A percentile compares a stretch with the other conserved stretches of the same genome.
Evolutionary conservation across 2,797 vertebrate genomes (phyloP).

Genomic region (Falco novaeseelandiae): DNA sequence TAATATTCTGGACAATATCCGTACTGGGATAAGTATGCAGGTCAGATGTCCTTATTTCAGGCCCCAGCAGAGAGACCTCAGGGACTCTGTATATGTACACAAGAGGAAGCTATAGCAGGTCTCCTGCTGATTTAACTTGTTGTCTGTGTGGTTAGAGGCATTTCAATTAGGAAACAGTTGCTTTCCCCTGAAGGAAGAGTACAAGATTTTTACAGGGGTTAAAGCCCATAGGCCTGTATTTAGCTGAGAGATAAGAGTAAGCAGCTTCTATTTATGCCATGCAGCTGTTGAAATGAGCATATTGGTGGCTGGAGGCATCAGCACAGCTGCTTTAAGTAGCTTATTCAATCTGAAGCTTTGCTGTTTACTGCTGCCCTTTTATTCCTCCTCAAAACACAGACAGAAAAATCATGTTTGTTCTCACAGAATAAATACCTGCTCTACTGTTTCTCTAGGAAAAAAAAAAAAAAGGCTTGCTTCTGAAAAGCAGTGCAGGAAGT

Average conservation of each 20-base stretch:
- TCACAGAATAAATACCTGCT: neutral
- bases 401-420: neutral
- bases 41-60: neutral
- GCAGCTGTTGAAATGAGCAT: conserved; percentile 51
- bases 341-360: conserved; percentile 5
- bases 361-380: conserved; percentile 10
- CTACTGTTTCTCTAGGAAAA: neutral
- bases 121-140: neutral
- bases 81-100: no score
- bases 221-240: neutral
- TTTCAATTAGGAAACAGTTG: neutral
- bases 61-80: neutral
- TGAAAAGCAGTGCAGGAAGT: neutral
- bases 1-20: neutral
- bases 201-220: neutral
- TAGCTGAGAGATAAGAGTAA: neutral
- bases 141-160: neutral
- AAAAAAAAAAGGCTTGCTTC: neutral
- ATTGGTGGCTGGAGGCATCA: conserved; percentile 24
- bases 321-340: conserved; percentile 40
- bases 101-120: neutral
- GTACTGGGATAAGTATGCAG: fast-evolving
- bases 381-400: neutral
- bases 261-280: conserved; percentile 36
- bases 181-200: neutral